Conservation (phyloP, 2,113 vertebrate species). For the Phyllostomus discolor region DNA sequence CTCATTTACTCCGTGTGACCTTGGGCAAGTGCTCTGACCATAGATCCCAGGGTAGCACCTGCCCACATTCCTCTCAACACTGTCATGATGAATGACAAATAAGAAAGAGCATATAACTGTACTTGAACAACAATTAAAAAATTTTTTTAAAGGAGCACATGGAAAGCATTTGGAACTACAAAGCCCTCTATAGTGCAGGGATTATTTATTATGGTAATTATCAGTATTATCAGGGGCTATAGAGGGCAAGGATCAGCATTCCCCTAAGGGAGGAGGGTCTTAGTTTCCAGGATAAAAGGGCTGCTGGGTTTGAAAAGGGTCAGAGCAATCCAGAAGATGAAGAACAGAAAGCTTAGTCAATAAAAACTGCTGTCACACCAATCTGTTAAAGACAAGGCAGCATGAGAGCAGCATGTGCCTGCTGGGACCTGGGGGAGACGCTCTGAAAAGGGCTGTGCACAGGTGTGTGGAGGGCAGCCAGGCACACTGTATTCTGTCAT, state of each 20-base stretch:
- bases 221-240: background rate
- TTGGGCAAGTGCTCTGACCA: background rate
- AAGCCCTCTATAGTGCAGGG: background rate
- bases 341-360: background rate
- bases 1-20: background rate
- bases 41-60: too few relatives aligned
- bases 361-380: background rate
- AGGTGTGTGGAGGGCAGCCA: fast-evolving
- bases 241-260: background rate
- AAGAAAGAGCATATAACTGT: background rate
- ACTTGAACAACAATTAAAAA: too few relatives aligned
- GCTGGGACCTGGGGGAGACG: background rate
- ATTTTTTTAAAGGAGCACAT: too few relatives aligned
- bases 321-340: background rate
- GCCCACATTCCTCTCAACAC: background rate
- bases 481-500: background rate
- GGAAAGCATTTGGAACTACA: background rate
- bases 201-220: background rate
- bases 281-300: background rate
- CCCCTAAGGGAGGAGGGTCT: background rate
- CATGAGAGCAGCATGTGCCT: background rate
- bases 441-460: background rate
- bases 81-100: background rate
- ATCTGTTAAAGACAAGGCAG: background rate
- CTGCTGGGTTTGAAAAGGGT: background rate